Base-by-base conservation (phyloP, 2,113 vertebrate genomes). In the Scartelaos histophorus region DNA sequence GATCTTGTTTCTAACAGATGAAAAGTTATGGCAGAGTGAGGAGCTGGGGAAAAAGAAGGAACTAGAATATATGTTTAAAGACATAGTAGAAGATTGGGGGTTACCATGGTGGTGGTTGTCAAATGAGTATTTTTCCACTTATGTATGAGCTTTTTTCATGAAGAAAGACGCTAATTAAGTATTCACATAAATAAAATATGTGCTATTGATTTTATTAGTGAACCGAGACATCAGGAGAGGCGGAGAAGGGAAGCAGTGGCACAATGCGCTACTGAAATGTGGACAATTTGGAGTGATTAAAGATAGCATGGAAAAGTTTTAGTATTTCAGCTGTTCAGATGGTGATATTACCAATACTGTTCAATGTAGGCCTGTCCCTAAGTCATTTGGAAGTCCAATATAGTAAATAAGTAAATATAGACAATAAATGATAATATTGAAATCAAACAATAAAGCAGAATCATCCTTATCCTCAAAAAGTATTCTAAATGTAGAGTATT, bases 71-170 rank as follows among this genome's bases (percentile, higher is more conserved):
- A 81, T 71, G 82, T 78, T 64, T 56, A n/a, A 66, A 79, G 66
- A 74, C 60, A 73, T 10, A 43, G 38, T 62, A 69, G 29, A 25
- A 51, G 84, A 80, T 86, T 24, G 62, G 73, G 75, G 75, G 68
- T 15, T 72, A 75, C 57, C 75, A 69, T 73, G 56, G 67, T 19
- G 78, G 73, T 75, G 73, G 83, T 84, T 86, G 89, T 88, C 81
- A 85, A 73, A 82, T 67, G 73, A 78, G 43, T 35, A 58, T 73
- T 69, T 70, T 78, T 72, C 58, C 76, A 74, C 76, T n/a, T 80
- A 74, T 72, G 16, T 51, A 51, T 17, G 6, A 21, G 51, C 13
- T 53, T 53, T 53, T 53, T 10, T 53, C 1, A 5, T 1, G 0
- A 21, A 54, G 51, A 54, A 54, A 61, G 15, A 17, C 1, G 7